Conservation (phyloP, 2,113 vertebrate genomes). For the Melanostigma gelatinosum region DNA sequence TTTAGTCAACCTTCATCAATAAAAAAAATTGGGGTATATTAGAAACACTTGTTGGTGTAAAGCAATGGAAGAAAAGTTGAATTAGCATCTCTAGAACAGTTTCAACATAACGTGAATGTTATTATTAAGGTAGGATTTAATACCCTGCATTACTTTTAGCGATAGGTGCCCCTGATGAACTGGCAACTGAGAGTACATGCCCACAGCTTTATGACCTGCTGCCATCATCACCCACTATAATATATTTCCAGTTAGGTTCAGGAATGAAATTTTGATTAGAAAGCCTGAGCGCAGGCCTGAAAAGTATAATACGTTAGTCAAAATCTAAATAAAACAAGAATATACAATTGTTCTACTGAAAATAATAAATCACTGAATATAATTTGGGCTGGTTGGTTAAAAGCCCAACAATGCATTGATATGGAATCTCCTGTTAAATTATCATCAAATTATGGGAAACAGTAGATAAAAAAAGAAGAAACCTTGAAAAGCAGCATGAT, state of each 20-base stretch:
- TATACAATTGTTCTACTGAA: neutral
- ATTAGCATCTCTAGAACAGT: neutral
- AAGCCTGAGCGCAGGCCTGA: neutral
- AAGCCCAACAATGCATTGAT: neutral
- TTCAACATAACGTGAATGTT: neutral
- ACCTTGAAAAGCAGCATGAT: neutral
- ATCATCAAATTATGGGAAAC: neutral
- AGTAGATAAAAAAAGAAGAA: neutral
- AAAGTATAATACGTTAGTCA: neutral
- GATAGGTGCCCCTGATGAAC: neutral
- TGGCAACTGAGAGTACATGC: neutral
- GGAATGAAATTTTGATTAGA: neutral
- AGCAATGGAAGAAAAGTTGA: neutral
- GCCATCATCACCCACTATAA: neutral
- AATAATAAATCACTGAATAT: neutral
- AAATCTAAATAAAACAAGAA: neutral
- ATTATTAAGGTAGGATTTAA: neutral
- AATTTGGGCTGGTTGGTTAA: neutral
- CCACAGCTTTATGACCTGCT: neutral
- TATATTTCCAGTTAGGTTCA: neutral
- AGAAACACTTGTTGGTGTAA: neutral
- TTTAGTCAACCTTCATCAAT: neutral
- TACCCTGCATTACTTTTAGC: neutral
- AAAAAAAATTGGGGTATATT: neutral
- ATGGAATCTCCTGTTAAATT: neutral